phyloP scores from a whole-genome alignment of 1,140 invertebrate genomes.

The Penaeus vannamei region DNA sequence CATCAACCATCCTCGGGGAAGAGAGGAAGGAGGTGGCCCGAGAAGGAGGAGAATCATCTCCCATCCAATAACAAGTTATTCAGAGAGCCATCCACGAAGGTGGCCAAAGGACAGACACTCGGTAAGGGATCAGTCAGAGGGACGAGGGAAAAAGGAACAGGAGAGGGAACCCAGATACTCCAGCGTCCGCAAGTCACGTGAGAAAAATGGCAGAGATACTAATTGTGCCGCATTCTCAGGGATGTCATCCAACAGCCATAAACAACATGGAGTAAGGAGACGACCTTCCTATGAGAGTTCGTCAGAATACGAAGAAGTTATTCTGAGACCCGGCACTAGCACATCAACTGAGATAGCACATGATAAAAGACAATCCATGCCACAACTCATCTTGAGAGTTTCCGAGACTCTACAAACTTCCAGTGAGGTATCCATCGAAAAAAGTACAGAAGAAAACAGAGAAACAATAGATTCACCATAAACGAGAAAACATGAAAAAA shows the following conservation, averaged over 20 bases:
- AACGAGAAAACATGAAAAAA: not conserved
- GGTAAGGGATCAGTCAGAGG: constrained; percentile 5
- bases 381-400: not conserved
- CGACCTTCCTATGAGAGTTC: constrained; percentile 35
- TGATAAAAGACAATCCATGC: constrained; percentile 1
- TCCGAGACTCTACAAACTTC: not conserved
- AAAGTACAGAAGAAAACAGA: not conserved
- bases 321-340: not conserved
- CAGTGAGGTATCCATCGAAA: constrained; percentile 3
- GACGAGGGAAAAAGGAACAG: constrained; percentile 12
- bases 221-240: constrained; percentile 26
- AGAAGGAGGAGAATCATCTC: constrained; percentile 36
- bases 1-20: constrained; percentile 6
- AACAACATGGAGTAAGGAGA: constrained; percentile 25
- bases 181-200: constrained; percentile 7
- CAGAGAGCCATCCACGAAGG: constrained; percentile 7
- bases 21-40: not conserved
- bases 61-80: not conserved
- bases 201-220: constrained; percentile 26
- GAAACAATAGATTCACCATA: constrained; percentile 39
- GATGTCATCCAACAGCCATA: not conserved
- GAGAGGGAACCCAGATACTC: constrained; percentile 13
- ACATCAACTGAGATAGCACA: not conserved
- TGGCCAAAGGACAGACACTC: constrained; percentile 39
- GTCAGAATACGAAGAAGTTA: constrained; percentile 21